phyloP scores from a whole-genome alignment of 2,888 invertebrate genomes.

The Heliconius erato region DNA sequence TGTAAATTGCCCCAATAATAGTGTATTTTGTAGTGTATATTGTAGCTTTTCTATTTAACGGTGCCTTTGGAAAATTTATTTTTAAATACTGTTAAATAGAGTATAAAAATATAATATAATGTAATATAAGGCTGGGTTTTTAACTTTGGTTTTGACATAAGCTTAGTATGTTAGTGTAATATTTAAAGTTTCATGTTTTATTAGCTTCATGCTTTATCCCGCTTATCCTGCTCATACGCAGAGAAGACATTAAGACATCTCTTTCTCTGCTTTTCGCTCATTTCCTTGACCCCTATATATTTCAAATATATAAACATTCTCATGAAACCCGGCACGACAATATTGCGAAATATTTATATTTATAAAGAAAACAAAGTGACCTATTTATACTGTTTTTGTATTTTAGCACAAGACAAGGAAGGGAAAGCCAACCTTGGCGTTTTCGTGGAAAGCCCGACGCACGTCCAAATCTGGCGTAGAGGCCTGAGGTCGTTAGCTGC shows the following conservation, averaged over 20 bases:
- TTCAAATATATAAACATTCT: background rate
- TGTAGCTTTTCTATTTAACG: background rate
- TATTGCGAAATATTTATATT: background rate
- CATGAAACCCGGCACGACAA: background rate
- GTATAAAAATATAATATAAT: background rate
- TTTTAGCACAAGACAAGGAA: slow-evolving; percentile 37
- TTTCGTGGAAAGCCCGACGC: slow-evolving; percentile 43
- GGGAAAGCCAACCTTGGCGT: slow-evolving; percentile 49
- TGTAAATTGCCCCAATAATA: background rate
- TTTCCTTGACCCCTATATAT: background rate
- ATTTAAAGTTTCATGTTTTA: too few species aligned
- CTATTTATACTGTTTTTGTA: slow-evolving; percentile 26
- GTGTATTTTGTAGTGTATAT: slow-evolving; percentile 19
- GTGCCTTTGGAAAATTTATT: background rate
- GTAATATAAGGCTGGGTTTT: too few species aligned
- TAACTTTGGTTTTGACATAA: too few species aligned
- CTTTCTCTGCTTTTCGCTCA: too few species aligned
- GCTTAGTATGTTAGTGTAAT: too few species aligned
- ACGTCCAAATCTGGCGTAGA: slow-evolving; percentile 57
- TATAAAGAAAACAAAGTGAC: background rate
- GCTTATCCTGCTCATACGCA: too few species aligned
- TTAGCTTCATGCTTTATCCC: too few species aligned
- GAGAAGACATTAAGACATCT: too few species aligned
- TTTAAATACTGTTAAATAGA: background rate
- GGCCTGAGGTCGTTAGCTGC: slow-evolving; percentile 62